phyloP scores from a whole-genome alignment of 2,797 vertebrate genomes.

The Cirrhinus molitorella region DNA sequence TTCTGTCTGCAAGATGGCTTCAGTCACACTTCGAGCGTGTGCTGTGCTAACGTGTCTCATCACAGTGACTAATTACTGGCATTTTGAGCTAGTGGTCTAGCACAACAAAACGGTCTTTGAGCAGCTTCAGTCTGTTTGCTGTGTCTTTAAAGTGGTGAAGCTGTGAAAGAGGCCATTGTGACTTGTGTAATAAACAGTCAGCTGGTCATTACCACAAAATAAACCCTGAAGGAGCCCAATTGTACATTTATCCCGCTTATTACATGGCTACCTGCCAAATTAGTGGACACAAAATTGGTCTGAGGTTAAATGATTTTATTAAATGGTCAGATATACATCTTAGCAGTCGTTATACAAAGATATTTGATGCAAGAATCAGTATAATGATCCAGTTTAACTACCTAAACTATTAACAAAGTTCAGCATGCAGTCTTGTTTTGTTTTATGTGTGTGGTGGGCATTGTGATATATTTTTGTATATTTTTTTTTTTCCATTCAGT shows the following conservation, averaged over 20 bases:
- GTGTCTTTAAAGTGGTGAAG: constrained; percentile 24
- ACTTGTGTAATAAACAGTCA: constrained; percentile 20
- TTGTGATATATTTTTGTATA: constrained; percentile 14
- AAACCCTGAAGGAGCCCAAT: neutral
- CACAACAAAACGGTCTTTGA: constrained; percentile 30
- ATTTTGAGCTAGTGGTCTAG: constrained; percentile 15
- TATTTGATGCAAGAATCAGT: neutral
- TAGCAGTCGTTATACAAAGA: neutral
- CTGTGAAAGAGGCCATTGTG: constrained; percentile 34
- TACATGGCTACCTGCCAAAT: neutral
- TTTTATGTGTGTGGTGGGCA: neutral
- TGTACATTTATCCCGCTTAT: neutral
- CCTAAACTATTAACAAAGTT: neutral
- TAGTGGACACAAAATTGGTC: too few species aligned
- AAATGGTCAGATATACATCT: neutral
- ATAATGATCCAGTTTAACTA: neutral
- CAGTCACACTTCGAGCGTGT: neutral
- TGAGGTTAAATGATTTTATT: neutral
- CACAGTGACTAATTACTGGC: constrained; percentile 6
- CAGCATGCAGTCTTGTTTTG: neutral
- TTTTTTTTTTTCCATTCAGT: constrained; percentile 72
- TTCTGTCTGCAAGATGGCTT: neutral
- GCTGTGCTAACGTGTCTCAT: neutral
- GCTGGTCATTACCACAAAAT: constrained; percentile 8
- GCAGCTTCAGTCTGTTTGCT: constrained; percentile 25